Conservation (phyloP, 2,888 invertebrate genomes). For the Orthosia gracilis region DNA sequence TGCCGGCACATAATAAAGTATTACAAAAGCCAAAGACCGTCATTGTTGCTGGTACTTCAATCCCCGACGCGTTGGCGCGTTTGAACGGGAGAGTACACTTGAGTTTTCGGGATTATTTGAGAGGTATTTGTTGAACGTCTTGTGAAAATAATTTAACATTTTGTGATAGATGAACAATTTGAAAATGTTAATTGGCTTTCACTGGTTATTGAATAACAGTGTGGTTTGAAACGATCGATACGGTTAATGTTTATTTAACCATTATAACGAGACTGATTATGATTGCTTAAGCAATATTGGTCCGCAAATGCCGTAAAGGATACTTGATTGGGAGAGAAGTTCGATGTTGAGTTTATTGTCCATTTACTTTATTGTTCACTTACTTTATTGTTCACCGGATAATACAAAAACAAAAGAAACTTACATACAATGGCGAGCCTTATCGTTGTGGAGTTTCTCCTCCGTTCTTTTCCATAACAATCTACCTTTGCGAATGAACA, state of each 20-base stretch:
- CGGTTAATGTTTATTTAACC: not conserved
- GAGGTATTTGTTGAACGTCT: not conserved
- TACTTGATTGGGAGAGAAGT: too few species aligned
- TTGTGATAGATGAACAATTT: too few species aligned
- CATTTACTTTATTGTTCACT: too few species aligned
- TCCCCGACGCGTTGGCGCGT: conserved; percentile 82
- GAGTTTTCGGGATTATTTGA: conserved; percentile 17
- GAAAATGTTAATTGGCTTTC: not conserved
- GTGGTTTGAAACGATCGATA: not conserved
- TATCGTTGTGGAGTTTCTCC: too few species aligned
- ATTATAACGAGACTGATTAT: not conserved
- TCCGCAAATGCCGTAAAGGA: not conserved
- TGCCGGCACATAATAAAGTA: conserved; percentile 91
- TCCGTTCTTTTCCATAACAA: too few species aligned
- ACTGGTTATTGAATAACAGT: not conserved
- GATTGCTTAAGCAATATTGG: not conserved
- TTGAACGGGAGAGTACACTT: conserved; percentile 74
- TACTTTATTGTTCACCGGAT: too few species aligned
- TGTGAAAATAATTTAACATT: not conserved
- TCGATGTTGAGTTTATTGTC: too few species aligned
- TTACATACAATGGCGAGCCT: too few species aligned
- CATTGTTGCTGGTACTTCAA: conserved; percentile 91
- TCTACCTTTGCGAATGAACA: too few species aligned
- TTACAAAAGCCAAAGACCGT: conserved; percentile 91
- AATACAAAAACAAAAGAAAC: too few species aligned